Percentiles rank a stretch among this genome's conserved stretches.
phyloP scores from a whole-genome alignment of 1,140 invertebrate species.

The Panagrolaimus sp. region DNA sequence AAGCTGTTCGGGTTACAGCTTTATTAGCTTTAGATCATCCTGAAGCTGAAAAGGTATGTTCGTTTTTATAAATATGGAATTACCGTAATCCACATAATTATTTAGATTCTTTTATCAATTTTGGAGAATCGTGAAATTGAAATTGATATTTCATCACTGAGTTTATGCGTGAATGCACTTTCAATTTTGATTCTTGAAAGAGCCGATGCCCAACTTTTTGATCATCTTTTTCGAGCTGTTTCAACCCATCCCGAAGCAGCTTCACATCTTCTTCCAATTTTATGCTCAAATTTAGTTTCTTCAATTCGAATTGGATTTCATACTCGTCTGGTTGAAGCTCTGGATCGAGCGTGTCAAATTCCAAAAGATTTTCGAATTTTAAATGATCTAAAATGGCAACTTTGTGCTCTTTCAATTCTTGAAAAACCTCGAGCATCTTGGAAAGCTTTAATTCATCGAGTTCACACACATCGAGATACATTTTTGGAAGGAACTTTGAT shows the following conservation, averaged over 20 bases:
- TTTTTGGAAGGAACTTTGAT: constrained; percentile 50
- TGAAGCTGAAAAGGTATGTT: constrained; percentile 45
- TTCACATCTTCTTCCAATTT: constrained; percentile 27
- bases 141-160: constrained; percentile 42
- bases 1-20: constrained; percentile 46
- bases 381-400: constrained; percentile 54
- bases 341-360: constrained; percentile 20
- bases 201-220: constrained; percentile 39
- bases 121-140: constrained; percentile 36
- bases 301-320: constrained; percentile 33
- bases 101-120: constrained; percentile 43
- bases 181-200: constrained; percentile 49
- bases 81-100: constrained; percentile 12
- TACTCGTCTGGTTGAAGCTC: constrained; percentile 27
- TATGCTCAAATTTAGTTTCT: constrained; percentile 39
- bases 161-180: constrained; percentile 47
- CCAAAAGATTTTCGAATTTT: constrained; percentile 31
- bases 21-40: constrained; percentile 44
- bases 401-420: constrained; percentile 33
- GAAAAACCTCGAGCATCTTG: constrained; percentile 18
- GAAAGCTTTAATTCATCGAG: constrained; percentile 9
- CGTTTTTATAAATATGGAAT: not conserved
- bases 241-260: constrained; percentile 17
- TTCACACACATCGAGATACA: constrained; percentile 23
- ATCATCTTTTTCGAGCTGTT: constrained; percentile 22